Base-by-base conservation (phyloP, 1,140 invertebrate species). In the Cecropterus lyciades region DNA sequence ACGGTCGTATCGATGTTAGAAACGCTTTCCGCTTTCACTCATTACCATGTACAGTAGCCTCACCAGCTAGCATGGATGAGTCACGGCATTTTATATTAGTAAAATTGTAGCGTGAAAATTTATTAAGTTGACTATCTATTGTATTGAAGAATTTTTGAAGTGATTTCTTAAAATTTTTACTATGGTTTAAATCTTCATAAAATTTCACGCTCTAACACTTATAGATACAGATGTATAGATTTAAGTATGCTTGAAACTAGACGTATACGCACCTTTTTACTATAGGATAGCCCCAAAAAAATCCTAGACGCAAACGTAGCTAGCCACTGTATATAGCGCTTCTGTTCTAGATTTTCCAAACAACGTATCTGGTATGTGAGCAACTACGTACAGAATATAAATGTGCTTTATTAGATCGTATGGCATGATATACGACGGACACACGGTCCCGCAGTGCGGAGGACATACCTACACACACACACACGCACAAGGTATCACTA, bases 301-400 rank as follows among this genome's bases (percentile, higher is more conserved):
- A 33, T 33, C 20, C 20, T 33, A 33, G 30, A 33, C 15, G 52
- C 37, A 16, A 49, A 40, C 16, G 30, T 63, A 63, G 57, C 14
- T 45, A 30, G 16, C 24, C 42, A 37, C 48, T 55, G 42, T 64
- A 65, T 42, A 40, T 68, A 73, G 69, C 63, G 73, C 75, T 77
- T 77, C 20, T 70, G 60, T 70, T 66, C 60, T 72, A 65, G 55
- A 69, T 13, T 60, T 65, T 69, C 65, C 57, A 63, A 73, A 79
- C 68, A 70, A 73, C 62, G 71, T 68, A 86, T 89, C 89, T 89
- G 88, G 89, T 92, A 92, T 92, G 89, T 92, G 89, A 92, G 89
- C 89, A 71, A 89, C 84, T 73, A 70, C 83, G 84, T 82, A 71
- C 72, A 87, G 64, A 69, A 67, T 69, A 69, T 85, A 75, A 80